Conservation (phyloP, 2,797 vertebrate species). For the Acrossocheilus fasciatus region DNA sequence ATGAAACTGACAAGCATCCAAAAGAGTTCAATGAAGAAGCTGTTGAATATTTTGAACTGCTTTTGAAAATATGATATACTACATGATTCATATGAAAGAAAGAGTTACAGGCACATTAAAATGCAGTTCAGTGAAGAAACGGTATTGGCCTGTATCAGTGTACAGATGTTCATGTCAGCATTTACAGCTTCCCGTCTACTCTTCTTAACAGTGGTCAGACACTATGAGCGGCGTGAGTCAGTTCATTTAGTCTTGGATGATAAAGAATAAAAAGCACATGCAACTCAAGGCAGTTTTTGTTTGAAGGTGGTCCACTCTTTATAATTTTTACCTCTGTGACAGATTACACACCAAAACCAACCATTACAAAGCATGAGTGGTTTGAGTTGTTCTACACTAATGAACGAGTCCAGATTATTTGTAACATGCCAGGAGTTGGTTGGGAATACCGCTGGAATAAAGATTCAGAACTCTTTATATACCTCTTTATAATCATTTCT, state of each 20-base stretch:
- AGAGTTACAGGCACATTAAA: too few species aligned
- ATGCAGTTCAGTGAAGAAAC: too few species aligned
- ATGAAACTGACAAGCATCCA: too few species aligned
- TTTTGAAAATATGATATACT: too few species aligned
- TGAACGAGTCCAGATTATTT: not conserved
- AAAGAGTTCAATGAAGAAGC: too few species aligned
- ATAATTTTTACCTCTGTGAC: not conserved
- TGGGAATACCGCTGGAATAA: conserved; percentile 3
- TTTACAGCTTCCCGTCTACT: not conserved
- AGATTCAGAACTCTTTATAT: not conserved
- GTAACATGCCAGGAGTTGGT: not conserved
- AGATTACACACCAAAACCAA: not conserved
- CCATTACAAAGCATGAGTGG: not conserved
- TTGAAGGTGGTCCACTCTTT: too few species aligned
- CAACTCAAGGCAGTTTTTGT: not conserved
- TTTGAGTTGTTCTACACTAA: not conserved
- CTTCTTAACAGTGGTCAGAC: not conserved
- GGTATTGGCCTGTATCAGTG: too few species aligned
- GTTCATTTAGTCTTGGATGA: not conserved
- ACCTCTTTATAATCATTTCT: not conserved
- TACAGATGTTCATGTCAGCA: too few species aligned
- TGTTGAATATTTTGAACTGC: too few species aligned
- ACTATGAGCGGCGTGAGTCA: not conserved
- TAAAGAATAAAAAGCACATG: not conserved
- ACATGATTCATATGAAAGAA: too few species aligned